Conservation (phyloP, 64 coral and sea anemone species). For the Pocillopora verrucosa region DNA sequence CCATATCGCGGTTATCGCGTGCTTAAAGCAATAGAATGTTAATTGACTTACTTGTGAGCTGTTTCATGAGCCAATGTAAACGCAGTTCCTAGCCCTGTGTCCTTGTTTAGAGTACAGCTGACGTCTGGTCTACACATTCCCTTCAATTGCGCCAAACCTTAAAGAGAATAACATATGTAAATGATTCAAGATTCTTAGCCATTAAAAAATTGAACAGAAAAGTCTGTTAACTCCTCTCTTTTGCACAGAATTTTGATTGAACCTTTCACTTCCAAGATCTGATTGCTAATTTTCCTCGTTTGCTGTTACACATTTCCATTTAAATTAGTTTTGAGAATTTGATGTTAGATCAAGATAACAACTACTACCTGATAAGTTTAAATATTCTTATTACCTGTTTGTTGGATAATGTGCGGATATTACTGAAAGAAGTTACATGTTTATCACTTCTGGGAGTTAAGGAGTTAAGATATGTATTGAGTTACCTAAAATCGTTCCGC, state of each 20-base stretch:
- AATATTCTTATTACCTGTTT: too few species aligned
- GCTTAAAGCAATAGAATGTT: neutral
- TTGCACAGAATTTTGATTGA: too few species aligned
- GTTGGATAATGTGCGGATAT: too few species aligned
- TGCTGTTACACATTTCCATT: too few species aligned
- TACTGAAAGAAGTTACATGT: too few species aligned
- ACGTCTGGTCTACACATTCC: slow-evolving; percentile 52
- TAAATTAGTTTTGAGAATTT: too few species aligned
- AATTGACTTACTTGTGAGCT: slow-evolving; percentile 45
- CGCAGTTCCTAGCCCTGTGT: slow-evolving; percentile 57
- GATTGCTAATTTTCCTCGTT: too few species aligned
- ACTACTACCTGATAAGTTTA: too few species aligned
- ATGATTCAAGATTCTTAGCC: neutral
- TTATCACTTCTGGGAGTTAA: neutral
- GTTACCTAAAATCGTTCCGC: slow-evolving; percentile 30
- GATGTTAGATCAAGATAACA: too few species aligned
- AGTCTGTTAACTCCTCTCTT: neutral
- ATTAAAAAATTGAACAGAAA: neutral
- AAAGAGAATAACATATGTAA: slow-evolving; percentile 40
- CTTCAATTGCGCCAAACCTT: slow-evolving; percentile 49
- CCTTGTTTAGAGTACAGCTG: slow-evolving; percentile 53
- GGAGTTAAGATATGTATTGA: slow-evolving; percentile 9
- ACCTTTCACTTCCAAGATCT: too few species aligned
- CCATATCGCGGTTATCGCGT: too few species aligned
- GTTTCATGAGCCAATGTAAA: slow-evolving; percentile 74